These are phyloP conservation scores for Drosophila multiciliata DNA, from an alignment of 2,888 invertebrate genomes.

Conservation along the genomic window DNA sequence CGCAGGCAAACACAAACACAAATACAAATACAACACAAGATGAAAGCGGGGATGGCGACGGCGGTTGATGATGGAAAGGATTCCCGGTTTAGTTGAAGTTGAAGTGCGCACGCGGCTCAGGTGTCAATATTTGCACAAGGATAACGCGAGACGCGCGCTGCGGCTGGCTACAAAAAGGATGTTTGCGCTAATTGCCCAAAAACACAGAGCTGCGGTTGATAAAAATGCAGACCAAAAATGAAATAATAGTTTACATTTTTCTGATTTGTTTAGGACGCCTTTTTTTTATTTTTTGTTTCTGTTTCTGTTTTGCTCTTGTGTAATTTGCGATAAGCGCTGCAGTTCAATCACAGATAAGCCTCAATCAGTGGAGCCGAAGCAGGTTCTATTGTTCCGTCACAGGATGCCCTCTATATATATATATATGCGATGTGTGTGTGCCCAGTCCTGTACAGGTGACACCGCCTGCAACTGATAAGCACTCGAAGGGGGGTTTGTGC, in stretches of 20 bases:
- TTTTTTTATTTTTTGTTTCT: neutral
- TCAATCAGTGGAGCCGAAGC: conserved; percentile 52
- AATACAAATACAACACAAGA: conserved; percentile 36
- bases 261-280: conserved; percentile 68
- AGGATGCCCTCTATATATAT: conserved; percentile 51
- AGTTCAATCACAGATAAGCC: conserved; percentile 71
- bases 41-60: conserved; percentile 51
- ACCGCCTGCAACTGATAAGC: conserved; percentile 43
- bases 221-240: conserved; percentile 46
- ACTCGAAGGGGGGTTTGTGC: conserved; percentile 42
- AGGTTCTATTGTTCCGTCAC: conserved; percentile 47
- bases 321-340: conserved; percentile 68
- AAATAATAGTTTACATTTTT: neutral
- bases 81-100: conserved; percentile 52
- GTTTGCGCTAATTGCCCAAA: conserved; percentile 71
- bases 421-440: conserved; percentile 34
- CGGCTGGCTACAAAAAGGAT: conserved; percentile 62
- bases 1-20: conserved; percentile 41
- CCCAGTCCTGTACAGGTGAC: conserved; percentile 59
- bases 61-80: conserved; percentile 59
- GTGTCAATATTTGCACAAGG: conserved; percentile 76
- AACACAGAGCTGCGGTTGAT: conserved; percentile 68
- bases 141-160: conserved; percentile 64
- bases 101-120: conserved; percentile 73
- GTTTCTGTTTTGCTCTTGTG: conserved; percentile 37